Percentiles rank a stretch among this genome's conserved stretches.
Conservation (phyloP, 1,140 invertebrate species). For the Drosophila nebulosa region DNA sequence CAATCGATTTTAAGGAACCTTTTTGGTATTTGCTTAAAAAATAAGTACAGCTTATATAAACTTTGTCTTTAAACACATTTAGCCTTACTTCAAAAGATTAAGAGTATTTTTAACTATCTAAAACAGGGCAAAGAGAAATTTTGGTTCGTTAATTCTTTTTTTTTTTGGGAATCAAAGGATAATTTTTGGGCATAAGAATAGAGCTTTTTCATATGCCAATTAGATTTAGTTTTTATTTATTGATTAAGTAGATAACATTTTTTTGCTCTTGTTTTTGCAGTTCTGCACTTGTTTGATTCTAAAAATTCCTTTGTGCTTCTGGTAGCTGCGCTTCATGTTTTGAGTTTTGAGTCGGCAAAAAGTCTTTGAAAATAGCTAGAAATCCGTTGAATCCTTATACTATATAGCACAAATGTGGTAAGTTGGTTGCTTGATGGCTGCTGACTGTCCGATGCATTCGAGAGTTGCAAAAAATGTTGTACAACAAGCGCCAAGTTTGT, state of each 20-base stretch:
- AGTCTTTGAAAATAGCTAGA: conserved; percentile 38
- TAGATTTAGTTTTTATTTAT: no score
- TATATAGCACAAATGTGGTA: conserved; percentile 12
- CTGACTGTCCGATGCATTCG: conserved; percentile 15
- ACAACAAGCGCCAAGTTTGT: conserved; percentile 76
- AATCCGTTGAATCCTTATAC: background rate
- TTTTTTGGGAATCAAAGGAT: no score
- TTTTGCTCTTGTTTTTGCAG: background rate
- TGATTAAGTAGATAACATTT: background rate
- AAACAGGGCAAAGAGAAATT: no score
- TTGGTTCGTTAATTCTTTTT: no score
- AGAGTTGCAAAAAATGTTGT: conserved; percentile 68
- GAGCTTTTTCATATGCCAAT: no score
- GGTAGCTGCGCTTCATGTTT: background rate
- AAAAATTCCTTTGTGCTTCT: background rate
- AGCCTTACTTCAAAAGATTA: no score
- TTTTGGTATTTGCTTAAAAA: no score
- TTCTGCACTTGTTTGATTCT: background rate
- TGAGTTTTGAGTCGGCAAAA: conserved; percentile 26
- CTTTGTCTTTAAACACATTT: no score
- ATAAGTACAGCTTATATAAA: no score
- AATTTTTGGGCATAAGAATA: no score
- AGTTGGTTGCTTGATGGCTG: conserved; percentile 3
- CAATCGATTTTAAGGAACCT: no score
- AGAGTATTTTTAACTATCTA: no score